These are phyloP conservation scores for Sylvicapra grimmia DNA, from an alignment of 2,113 vertebrate genomes.

Conservation along the genomic window DNA sequence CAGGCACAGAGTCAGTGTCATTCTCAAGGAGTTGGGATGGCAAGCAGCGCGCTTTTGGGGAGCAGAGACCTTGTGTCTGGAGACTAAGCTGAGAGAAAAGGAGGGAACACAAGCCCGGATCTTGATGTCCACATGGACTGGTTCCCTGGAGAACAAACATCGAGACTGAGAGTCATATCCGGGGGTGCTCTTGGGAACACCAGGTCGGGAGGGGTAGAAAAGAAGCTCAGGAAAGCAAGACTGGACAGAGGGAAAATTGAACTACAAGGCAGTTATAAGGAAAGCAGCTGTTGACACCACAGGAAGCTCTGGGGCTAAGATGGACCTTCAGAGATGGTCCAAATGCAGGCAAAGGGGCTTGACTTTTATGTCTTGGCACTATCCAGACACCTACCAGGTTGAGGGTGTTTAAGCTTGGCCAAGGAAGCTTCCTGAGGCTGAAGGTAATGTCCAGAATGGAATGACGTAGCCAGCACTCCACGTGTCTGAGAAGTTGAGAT, in stretches of 20 bases:
- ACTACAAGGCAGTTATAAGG: accelerated
- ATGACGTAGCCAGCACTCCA: accelerated
- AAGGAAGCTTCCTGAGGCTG: neutral
- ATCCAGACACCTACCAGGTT: neutral
- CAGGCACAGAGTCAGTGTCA: neutral
- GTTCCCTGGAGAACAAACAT: accelerated
- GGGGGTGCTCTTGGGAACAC: accelerated
- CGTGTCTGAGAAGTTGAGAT: accelerated
- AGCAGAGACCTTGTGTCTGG: neutral
- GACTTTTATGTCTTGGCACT: accelerated
- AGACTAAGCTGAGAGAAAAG: neutral
- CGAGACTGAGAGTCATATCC: accelerated
- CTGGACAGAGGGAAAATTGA: accelerated
- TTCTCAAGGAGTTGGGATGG: neutral
- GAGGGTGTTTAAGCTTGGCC: too few species aligned
- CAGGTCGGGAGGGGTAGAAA: accelerated
- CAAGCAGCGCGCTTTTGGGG: accelerated
- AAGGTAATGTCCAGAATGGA: neutral
- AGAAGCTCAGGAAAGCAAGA: neutral
- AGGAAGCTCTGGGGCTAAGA: neutral
- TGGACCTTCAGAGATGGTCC: neutral
- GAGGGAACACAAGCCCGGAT: neutral
- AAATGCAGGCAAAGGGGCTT: neutral
- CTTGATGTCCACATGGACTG: neutral
- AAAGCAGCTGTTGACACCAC: accelerated